Evolutionary conservation across 2,797 vertebrate species (phyloP), one percentile per base, ranked within the genome.

Genomic region (Neomorphus geoffroyi): DNA sequence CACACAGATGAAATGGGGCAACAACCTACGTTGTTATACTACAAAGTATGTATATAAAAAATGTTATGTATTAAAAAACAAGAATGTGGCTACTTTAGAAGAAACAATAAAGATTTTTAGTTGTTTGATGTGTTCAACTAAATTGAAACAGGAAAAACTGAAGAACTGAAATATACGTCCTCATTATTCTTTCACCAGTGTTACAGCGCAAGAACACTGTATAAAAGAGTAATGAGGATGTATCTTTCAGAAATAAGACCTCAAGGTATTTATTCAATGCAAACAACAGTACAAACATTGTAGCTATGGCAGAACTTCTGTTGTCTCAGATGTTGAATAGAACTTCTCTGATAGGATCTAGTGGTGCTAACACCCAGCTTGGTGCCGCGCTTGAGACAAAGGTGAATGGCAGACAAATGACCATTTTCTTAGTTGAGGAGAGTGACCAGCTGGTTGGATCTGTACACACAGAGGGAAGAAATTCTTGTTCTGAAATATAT

Each of bases 351-450:
- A 30, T 21, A 51, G 54, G 69, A n/a, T 64, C 11, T 11, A 70
- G 15, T 27, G 41, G 32, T 32, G 9, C 6, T 51, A 16, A 10
- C 13, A 21, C 39, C 37, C 21, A 21, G 24, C n/a, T 21, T 27
- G 18, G 19, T 54, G 28, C 22, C 26, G 50, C 21, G 24, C 45
- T 14, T 39, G 22, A 27, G 13, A 7, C 0, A 1, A 2, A 9
- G 35, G 4, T 53, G 41, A 77, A 43, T n/a, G 35, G n/a, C 56
- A 69, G 48, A 21, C 24, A 71, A 60, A 46, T 41, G 41, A 32
- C 22, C 28, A 9, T 33, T 32, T 28, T 22, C n/a, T 69, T 14
- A 37, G 11, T 18, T 23, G 11, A 70, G 32, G 15, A 57, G 37
- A 26, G 18, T 58, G 43, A 48, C 32, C 32, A 53, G 13, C 27